phyloP scores from a whole-genome alignment of 2,113 vertebrate genomes.

The Isurus oxyrinchus region DNA sequence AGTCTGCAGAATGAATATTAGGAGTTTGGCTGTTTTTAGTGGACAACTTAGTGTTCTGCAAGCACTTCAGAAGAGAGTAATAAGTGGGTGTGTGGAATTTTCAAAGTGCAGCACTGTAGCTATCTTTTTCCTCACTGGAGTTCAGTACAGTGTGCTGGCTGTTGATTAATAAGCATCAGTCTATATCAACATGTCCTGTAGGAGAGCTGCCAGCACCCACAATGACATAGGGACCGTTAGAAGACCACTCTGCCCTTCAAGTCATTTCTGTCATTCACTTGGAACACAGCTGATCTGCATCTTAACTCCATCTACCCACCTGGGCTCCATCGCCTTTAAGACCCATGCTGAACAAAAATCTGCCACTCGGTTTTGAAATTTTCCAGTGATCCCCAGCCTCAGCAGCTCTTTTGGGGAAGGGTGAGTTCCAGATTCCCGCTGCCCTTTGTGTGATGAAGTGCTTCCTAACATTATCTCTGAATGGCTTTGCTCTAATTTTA shows the following conservation, averaged over 20 bases:
- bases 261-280: background rate
- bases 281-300: background rate
- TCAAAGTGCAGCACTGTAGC: background rate
- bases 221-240: no score
- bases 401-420: background rate
- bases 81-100: background rate
- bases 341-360: no score
- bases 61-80: background rate
- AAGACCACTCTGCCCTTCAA: background rate
- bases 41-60: background rate
- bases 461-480: background rate
- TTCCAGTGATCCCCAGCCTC: background rate
- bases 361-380: background rate
- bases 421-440: background rate
- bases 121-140: background rate
- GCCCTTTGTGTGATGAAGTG: background rate
- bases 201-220: background rate
- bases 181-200: background rate
- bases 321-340: no score
- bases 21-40: background rate
- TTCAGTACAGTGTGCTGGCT: background rate
- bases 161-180: background rate
- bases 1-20: background rate
- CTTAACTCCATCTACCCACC: background rate
- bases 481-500: background rate